These are phyloP conservation scores for Saccostrea glomerata DNA, from an alignment of 1,140 invertebrate genomes.

Conservation along the genomic window DNA sequence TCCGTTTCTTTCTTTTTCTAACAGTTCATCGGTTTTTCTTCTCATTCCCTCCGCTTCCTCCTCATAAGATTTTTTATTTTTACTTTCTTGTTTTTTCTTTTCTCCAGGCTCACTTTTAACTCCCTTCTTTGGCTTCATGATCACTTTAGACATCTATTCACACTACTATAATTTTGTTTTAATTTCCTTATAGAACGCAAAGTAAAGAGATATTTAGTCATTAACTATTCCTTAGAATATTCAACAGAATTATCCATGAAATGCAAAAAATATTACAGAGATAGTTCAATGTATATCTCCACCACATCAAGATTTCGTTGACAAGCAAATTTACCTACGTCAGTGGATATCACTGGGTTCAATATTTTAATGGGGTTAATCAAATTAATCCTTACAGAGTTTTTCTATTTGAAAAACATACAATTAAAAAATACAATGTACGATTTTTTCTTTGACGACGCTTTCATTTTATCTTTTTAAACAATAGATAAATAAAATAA, in stretches of 20 bases:
- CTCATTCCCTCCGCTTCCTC: slow-evolving; percentile 43
- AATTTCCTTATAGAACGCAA: neutral
- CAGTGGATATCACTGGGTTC: neutral
- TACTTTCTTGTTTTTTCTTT: neutral
- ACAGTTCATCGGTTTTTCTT: slow-evolving; percentile 42
- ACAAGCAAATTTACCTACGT: neutral
- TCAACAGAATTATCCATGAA: neutral
- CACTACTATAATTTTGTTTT: neutral
- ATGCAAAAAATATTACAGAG: neutral
- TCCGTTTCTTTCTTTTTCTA: slow-evolving; percentile 45
- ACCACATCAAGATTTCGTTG: neutral
- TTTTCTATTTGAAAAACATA: neutral
- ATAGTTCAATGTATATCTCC: neutral
- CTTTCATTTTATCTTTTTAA: neutral
- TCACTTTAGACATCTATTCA: neutral
- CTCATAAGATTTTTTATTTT: slow-evolving; percentile 28
- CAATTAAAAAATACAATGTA: neutral
- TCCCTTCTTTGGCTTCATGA: slow-evolving; percentile 28
- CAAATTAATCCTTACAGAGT: neutral
- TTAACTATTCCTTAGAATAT: neutral
- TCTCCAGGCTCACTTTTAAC: slow-evolving; percentile 1
- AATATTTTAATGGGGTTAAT: neutral
- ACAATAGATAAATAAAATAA: neutral
- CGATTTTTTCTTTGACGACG: neutral
- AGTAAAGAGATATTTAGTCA: neutral